Conservation (phyloP, 2,888 invertebrate species). For the Volucella bombylans region DNA sequence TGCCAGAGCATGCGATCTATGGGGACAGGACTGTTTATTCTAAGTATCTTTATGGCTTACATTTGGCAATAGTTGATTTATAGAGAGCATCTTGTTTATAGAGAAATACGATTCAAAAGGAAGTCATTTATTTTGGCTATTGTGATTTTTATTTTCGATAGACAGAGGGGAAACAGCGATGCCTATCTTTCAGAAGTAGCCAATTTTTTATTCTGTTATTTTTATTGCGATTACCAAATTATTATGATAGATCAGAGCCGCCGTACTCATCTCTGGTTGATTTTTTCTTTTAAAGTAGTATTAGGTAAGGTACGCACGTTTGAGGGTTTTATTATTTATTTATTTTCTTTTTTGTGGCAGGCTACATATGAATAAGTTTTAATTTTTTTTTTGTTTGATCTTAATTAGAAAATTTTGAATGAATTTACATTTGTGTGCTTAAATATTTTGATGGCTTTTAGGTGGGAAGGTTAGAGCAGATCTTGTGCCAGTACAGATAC, state of each 20-base stretch:
- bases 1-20: conserved; percentile 1
- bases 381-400: not conserved
- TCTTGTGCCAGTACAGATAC: not conserved
- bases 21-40: not conserved
- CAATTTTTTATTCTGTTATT: not conserved
- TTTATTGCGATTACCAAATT: not conserved
- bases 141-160: not conserved
- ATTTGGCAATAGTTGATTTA: conserved; percentile 11
- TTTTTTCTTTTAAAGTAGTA: not conserved
- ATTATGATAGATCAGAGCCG: not conserved
- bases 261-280: no score
- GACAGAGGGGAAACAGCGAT: not conserved
- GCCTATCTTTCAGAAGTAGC: not conserved
- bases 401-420: not conserved
- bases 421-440: conserved; percentile 12
- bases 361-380: conserved; percentile 24
- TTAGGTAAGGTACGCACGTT: not conserved
- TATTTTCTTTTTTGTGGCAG: no score
- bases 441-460: not conserved
- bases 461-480: not conserved
- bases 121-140: conserved; percentile 1
- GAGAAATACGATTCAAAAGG: not conserved
- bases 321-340: conserved; percentile 1
- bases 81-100: not conserved
- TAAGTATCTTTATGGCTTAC: not conserved